These are phyloP conservation scores for Microplitis deprimator DNA, from an alignment of 2,888 invertebrate genomes.

Conservation along the genomic window DNA sequence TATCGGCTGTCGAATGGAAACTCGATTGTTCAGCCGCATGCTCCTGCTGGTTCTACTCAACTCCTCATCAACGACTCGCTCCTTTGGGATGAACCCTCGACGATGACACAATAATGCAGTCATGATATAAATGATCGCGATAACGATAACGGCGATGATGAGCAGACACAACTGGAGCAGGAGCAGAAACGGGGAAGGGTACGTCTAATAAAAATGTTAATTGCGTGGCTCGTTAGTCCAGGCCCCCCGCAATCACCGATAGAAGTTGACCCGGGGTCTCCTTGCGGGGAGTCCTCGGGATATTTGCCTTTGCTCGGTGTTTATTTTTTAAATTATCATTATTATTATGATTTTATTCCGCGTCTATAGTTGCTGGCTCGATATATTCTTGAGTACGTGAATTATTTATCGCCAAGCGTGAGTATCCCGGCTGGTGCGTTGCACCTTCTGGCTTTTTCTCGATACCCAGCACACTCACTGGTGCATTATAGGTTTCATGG, in stretches of 20 bases:
- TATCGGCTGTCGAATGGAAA: slow-evolving; percentile 13
- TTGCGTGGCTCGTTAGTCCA: slow-evolving; percentile 69
- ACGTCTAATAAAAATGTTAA: slow-evolving; percentile 70
- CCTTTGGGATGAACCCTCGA: no score
- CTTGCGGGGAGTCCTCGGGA: slow-evolving; percentile 65
- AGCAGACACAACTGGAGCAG: not conserved
- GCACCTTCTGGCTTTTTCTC: slow-evolving; percentile 22
- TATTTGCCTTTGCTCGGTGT: slow-evolving; percentile 63
- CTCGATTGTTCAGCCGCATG: slow-evolving; percentile 1
- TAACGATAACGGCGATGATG: not conserved
- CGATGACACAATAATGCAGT: no score
- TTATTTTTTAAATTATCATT: slow-evolving; percentile 41
- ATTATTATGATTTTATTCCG: slow-evolving; percentile 47
- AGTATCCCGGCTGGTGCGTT: slow-evolving; percentile 12
- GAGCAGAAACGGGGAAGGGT: not conserved
- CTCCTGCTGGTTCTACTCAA: not conserved
- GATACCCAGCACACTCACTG: not conserved
- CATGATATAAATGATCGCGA: no score
- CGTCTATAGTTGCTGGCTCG: slow-evolving; percentile 44
- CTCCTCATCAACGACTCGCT: no score
- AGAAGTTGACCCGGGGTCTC: slow-evolving; percentile 68
- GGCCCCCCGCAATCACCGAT: slow-evolving; percentile 66
- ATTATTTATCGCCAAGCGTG: slow-evolving; percentile 35
- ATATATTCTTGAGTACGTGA: slow-evolving; percentile 30
- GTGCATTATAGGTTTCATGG: not conserved